Conservation (phyloP, 1,140 invertebrate species). For the Formica exsecta region DNA sequence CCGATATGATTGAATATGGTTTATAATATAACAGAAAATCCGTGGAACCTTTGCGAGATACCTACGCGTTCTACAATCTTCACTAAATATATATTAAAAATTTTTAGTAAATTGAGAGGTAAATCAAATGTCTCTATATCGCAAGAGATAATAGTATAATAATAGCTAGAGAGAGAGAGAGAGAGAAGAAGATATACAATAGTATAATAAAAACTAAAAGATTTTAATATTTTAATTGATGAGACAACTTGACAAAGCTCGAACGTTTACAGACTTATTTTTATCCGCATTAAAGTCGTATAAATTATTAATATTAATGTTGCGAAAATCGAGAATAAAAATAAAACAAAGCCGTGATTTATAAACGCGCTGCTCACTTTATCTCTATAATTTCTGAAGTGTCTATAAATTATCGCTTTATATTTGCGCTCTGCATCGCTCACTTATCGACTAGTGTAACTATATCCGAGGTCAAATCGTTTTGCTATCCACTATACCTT, state of each 20-base stretch:
- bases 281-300: neutral
- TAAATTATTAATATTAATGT: neutral
- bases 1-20: constrained; percentile 23
- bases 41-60: neutral
- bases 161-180: neutral
- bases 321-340: neutral
- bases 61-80: neutral
- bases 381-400: neutral
- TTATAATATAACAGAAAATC: constrained; percentile 4
- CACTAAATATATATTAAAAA: neutral
- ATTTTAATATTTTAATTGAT: neutral
- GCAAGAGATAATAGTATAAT: neutral
- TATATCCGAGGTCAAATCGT: neutral
- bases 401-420: too few relatives aligned
- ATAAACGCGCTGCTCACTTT: neutral
- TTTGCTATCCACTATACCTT: neutral
- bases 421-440: neutral
- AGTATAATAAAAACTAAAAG: neutral
- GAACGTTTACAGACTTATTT: neutral
- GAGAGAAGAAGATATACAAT: too few relatives aligned
- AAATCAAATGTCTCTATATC: neutral
- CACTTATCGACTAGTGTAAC: constrained; percentile 2
- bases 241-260: neutral
- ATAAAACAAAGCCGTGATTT: neutral
- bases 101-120: neutral